Conservation (phyloP, 2,888 invertebrate species). For the Tenthredo mesomela region DNA sequence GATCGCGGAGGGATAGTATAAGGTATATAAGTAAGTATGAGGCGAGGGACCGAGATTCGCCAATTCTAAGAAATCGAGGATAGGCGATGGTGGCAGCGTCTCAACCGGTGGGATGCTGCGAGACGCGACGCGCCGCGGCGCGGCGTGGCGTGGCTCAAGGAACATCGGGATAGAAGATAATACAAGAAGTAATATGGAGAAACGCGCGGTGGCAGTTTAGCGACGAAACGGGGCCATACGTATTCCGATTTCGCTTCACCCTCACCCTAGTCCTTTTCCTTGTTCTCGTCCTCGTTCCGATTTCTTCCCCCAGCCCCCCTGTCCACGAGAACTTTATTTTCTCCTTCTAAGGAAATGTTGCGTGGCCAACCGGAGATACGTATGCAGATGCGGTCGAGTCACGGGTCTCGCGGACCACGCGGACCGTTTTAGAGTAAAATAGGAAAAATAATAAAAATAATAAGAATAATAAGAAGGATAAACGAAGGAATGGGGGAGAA, state of each 20-base stretch:
- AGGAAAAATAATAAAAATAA: conserved; percentile 17
- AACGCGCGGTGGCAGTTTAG: conserved; percentile 37
- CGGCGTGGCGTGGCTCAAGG: neutral
- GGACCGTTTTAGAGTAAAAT: neutral
- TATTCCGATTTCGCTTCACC: conserved; percentile 35
- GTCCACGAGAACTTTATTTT: conserved; percentile 21
- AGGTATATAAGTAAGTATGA: conserved; percentile 14
- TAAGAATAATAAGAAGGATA: conserved; percentile 2
- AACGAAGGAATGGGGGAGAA: conserved; percentile 6
- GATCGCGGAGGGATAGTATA: conserved; percentile 24
- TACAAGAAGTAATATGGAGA: conserved; percentile 54
- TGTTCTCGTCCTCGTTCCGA: neutral
- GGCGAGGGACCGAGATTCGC: conserved; percentile 9
- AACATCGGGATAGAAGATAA: conserved; percentile 46
- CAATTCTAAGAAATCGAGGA: neutral
- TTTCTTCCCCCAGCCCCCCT: neutral
- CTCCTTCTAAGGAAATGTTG: neutral
- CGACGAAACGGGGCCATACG: conserved; percentile 27
- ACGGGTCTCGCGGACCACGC: neutral
- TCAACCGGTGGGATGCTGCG: neutral
- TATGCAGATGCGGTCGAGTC: conserved; percentile 32
- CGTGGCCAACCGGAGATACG: conserved; percentile 26
- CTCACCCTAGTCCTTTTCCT: neutral
- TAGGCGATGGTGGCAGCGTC: neutral
- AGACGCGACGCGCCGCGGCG: neutral